phyloP scores from a whole-genome alignment of 2,888 invertebrate species.

The Ctenicera cuprea region DNA sequence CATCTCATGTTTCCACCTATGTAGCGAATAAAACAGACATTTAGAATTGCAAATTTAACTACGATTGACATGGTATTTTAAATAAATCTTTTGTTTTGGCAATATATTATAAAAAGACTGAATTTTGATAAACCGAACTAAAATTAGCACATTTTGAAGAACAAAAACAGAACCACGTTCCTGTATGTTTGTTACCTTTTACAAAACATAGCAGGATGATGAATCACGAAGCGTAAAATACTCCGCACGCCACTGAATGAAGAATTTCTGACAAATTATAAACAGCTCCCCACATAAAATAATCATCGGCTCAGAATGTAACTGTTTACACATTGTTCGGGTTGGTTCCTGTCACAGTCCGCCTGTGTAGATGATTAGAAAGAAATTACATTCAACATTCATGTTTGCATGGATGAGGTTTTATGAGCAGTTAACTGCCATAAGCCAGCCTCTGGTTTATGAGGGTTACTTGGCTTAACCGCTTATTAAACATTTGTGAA shows the following conservation, averaged over 20 bases:
- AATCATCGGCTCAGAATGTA: slow-evolving; percentile 57
- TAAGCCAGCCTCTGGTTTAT: slow-evolving; percentile 57
- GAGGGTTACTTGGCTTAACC: slow-evolving; percentile 12
- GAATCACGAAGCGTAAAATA: slow-evolving; percentile 32
- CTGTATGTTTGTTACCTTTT: background rate
- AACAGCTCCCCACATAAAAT: slow-evolving; percentile 58
- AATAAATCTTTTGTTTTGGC: too few species aligned
- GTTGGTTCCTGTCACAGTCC: slow-evolving; percentile 57
- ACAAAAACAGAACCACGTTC: background rate
- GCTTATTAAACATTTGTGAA: slow-evolving; percentile 1
- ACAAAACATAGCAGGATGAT: slow-evolving; percentile 14
- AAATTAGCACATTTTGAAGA: background rate
- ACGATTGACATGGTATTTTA: background rate
- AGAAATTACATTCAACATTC: slow-evolving; percentile 56
- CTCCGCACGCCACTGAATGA: slow-evolving; percentile 55
- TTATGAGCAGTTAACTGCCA: slow-evolving; percentile 63
- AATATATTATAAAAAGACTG: background rate
- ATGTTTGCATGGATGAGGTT: slow-evolving; percentile 55
- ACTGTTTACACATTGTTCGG: slow-evolving; percentile 56
- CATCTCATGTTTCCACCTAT: background rate
- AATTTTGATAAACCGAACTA: background rate
- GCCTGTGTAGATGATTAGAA: slow-evolving; percentile 53
- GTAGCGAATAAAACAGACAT: background rate
- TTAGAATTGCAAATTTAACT: slow-evolving; percentile 6
- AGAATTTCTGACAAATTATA: slow-evolving; percentile 57